Evolutionary conservation across 2,888 invertebrate genomes (phyloP), one percentile per base, ranked within the genome.

Genomic region (Aphidoletes aphidimyza): DNA sequence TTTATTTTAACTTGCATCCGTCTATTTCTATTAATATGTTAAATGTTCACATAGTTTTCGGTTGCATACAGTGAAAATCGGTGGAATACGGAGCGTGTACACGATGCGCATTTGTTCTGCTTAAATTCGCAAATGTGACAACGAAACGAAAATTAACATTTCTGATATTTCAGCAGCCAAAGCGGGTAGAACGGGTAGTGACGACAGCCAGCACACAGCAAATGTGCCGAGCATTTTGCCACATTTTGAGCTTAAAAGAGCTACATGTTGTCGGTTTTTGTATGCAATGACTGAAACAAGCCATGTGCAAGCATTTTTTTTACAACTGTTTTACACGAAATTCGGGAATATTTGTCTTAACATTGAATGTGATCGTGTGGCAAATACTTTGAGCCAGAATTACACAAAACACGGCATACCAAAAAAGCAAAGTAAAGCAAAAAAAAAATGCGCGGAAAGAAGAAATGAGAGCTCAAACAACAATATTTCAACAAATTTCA

Each of bases 11-110:
- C 36, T 9, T n/a, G 11, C 81, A 39, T 78, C n/a, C 37, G 37
- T 81, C 81, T 81, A 69, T 69, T 69, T 37, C 81, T 81, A 81
- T 81, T 37, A 81, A 81, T 81, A 81, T 37, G 81, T 81, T 81
- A 81, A 81, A 81, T 81, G 36, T 36, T 36, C 36, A 36, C 78
- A 36, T 36, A 37, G 81, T 5, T 36, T n/a, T 81, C 81, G 81
- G 81, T 39, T 81, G 81, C 78, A 78, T 81, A 37, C 81, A 81
- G n/a, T 81, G 1, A 22, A 0, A 81, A 69, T 69, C 6, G 19
- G n/a, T 49, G 19, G 69, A 6, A 81, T 37, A 78, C 36, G 1
- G 36, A 14, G 3, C 22, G 3, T 54, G 8, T 17, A 47, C 3
- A 8, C 5, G 22, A 5, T 30, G 26, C 1, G 1, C 37, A 39